Base-by-base conservation (phyloP, 2,888 invertebrate species). In the Gibbula magus region DNA sequence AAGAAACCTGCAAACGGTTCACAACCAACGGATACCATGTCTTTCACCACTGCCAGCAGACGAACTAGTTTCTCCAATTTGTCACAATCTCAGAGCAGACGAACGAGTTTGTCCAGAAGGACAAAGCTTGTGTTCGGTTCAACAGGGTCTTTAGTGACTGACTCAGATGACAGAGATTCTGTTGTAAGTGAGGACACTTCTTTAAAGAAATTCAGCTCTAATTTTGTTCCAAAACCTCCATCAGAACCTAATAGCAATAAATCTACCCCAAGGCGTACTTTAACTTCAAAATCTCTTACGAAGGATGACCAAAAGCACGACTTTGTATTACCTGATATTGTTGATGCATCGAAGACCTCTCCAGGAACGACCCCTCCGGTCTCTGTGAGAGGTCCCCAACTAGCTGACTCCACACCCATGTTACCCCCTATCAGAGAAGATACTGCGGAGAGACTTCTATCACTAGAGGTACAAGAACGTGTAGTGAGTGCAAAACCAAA, bases 361-460 rank as follows among this genome's bases (percentile, higher is more conserved):
- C 35, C 16, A 2, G 70, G 70, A 39, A 32, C 70, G 3, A 39
- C 35, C 10, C 70, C 70, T 16, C 70, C 70, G 20, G 70, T 35
- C 20, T 70, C 70, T 39, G 29, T 35, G 2, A 10, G 70, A 39
- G 70, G 70, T 18, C 70, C 70, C n/a, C 70, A 70, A 10, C 39
- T 70, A n/a, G 20, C 70, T 3, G 70, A 75, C 3, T 29, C 54
- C 53, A 32, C 54, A 16, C 29, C 18, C 8, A 29, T 75, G 32
- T 16, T 75, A n/a, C 75, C 75, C 10, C 75, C 75, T 16, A 75
- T 75, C 32, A 53, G 75, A 75, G 75, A 75, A 25, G 77, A 77
- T 29, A 61, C 67, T 4, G 45, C 56, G 45, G 77, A 77, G 18
- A 39, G 66, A 29, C 45, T 66, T 8, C 61, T 61, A 45, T 61